Evolutionary conservation across 2,113 vertebrate species (phyloP), one percentile per base, ranked within the genome.

Genomic region (Amblyornis subalaris): DNA sequence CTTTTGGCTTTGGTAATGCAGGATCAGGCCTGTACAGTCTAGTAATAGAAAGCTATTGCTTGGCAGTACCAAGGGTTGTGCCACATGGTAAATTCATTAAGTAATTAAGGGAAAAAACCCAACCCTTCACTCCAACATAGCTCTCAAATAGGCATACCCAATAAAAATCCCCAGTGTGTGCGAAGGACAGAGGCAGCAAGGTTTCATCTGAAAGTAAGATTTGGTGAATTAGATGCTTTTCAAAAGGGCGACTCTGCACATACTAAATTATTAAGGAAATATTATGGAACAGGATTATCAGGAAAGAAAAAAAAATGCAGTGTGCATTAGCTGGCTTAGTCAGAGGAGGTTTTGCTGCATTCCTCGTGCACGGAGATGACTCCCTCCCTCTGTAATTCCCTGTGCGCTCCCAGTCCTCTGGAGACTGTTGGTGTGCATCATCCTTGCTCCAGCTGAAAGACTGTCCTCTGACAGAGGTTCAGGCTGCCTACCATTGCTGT

Each of bases 271-370:
- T 84, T 87, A 96, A 95, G 91, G 85, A 90, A 72, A 73, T 95
- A 78, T 75, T 64, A 94, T 28, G 48, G 85, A 95, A 95, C 88
- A 93, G 29, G 55, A 93, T 94, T 92, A 95, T 86, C 93, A 88
- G 90, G 95, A 93, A 96, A 90, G 28, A 10, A 74, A 66, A 69
- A 82, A 77, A 86, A 50, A 38, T 0, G 26, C 89, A 94, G 58
- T 11, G 18, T 85, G 53, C 69, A 95, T 65, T 73, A 88, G 90
- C 73, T 93, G 36, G 69, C 84, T 95, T 78, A 91, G 89, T 93
- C 78, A 77, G 93, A 93, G 88, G 90, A 95, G 95, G 95, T 94
- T 94, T 93, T 96, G 93, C 96, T 92, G 92, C 92, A 96, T 96
- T 94, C 94, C 87, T 92, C 86, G 7, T 69, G 80, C 89, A 72